Conservation (phyloP, 2,797 vertebrate genomes). For the Acrossocheilus wenchowensis region DNA sequence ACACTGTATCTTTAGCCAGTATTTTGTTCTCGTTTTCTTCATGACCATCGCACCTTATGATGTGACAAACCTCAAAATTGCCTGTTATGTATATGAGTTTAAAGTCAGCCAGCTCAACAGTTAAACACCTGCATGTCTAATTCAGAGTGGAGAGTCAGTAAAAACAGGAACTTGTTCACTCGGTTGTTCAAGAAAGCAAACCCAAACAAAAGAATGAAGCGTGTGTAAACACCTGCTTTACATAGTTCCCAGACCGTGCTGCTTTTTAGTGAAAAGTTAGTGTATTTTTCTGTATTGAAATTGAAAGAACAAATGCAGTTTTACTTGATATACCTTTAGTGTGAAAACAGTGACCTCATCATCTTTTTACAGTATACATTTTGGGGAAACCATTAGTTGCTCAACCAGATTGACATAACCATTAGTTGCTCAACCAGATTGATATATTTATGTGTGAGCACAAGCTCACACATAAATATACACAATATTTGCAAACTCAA, state of each 20-base stretch:
- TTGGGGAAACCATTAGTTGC: neutral
- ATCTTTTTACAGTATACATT: neutral
- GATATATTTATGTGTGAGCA: no score
- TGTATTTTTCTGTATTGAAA: neutral
- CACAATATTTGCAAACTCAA: neutral
- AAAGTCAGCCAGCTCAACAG: constrained; percentile 21
- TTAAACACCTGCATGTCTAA: constrained; percentile 46
- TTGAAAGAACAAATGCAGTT: neutral
- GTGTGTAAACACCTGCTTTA: constrained; percentile 38
- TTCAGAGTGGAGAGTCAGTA: constrained; percentile 48
- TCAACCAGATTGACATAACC: neutral
- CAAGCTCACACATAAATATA: neutral
- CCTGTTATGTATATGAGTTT: constrained; percentile 20
- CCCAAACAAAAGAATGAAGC: constrained; percentile 45
- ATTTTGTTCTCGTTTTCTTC: constrained; percentile 6
- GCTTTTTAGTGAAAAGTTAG: constrained; percentile 37
- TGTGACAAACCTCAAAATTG: constrained; percentile 25
- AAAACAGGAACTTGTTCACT: constrained; percentile 60
- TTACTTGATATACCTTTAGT: neutral
- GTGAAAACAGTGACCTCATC: neutral
- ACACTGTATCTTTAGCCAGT: neutral
- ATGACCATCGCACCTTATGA: neutral
- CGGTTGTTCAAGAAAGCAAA: constrained; percentile 55
- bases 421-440: neutral
- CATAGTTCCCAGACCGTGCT: constrained; percentile 39